phyloP scores from a whole-genome alignment of 1,140 invertebrate species.

The Penaeus japonicus region DNA sequence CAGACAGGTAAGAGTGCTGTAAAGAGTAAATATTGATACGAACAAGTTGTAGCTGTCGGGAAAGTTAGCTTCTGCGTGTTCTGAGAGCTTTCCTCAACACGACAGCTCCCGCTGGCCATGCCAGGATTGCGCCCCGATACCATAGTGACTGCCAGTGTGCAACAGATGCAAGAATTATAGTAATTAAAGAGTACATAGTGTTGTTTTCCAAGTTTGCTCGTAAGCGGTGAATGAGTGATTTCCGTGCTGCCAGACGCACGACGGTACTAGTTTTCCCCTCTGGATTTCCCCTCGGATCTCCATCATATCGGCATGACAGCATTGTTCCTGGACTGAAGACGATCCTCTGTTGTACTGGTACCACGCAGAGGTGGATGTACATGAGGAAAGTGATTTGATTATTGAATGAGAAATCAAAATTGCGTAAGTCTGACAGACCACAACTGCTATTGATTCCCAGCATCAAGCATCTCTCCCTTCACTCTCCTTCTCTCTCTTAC shows the following conservation, averaged over 20 bases:
- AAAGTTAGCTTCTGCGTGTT: slow-evolving; percentile 22
- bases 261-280: slow-evolving; percentile 35
- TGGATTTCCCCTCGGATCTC: neutral
- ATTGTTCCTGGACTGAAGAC: neutral
- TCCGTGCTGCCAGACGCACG: slow-evolving; percentile 29
- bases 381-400: too few species aligned
- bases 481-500: neutral
- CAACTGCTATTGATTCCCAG: slow-evolving; percentile 52
- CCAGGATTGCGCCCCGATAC: too few species aligned
- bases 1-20: slow-evolving; percentile 46
- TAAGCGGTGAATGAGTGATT: slow-evolving; percentile 51
- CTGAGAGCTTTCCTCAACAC: neutral
- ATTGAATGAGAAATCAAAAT: neutral
- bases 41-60: slow-evolving; percentile 46
- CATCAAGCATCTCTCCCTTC: slow-evolving; percentile 48
- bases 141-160: too few species aligned
- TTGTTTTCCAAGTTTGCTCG: slow-evolving; percentile 38
- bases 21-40: slow-evolving; percentile 52
- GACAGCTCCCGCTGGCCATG: neutral
- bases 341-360: too few species aligned
- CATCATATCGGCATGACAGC: neutral
- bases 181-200: slow-evolving; percentile 5
- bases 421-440: slow-evolving; percentile 32
- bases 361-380: too few species aligned
- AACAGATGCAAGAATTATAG: too few species aligned